Evolutionary conservation across 1,140 invertebrate genomes (phyloP).

Genomic region (Heliconius hewitsoni): DNA sequence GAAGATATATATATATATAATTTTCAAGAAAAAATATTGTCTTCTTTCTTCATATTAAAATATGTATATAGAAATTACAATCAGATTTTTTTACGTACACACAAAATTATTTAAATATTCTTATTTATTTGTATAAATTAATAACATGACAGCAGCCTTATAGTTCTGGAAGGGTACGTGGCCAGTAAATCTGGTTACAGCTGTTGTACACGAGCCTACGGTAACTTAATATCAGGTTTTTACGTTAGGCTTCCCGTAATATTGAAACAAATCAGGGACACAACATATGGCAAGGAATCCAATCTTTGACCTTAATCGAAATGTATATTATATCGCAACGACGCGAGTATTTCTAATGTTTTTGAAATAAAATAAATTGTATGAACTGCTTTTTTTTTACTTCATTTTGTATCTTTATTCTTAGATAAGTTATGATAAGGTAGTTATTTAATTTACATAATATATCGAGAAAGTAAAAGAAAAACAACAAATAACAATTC

Average conservation of each 20-base stretch:
- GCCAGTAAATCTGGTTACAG: constrained; percentile 51
- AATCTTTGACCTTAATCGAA: constrained; percentile 16
- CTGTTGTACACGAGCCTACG: constrained; percentile 35
- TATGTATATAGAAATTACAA: background rate
- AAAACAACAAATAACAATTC: background rate
- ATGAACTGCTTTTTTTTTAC: too few relatives aligned
- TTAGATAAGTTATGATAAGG: too few relatives aligned
- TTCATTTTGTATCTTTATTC: too few relatives aligned
- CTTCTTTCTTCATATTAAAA: too few relatives aligned
- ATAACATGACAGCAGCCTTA: constrained; percentile 39
- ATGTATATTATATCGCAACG: background rate
- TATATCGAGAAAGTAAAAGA: too few relatives aligned
- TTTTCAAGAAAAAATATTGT: too few relatives aligned
- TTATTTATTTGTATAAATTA: background rate
- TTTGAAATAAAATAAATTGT: background rate
- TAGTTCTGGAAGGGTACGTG: constrained; percentile 50
- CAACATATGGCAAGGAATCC: background rate
- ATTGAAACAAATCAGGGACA: constrained; percentile 27
- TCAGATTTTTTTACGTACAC: background rate
- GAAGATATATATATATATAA: too few relatives aligned
- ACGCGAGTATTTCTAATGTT: background rate
- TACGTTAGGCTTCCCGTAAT: constrained; percentile 30
- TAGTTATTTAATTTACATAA: too few relatives aligned
- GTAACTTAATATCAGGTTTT: constrained; percentile 29
- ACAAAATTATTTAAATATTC: background rate